phyloP scores from a whole-genome alignment of 2,888 invertebrate species.

The Macaria liturata region DNA sequence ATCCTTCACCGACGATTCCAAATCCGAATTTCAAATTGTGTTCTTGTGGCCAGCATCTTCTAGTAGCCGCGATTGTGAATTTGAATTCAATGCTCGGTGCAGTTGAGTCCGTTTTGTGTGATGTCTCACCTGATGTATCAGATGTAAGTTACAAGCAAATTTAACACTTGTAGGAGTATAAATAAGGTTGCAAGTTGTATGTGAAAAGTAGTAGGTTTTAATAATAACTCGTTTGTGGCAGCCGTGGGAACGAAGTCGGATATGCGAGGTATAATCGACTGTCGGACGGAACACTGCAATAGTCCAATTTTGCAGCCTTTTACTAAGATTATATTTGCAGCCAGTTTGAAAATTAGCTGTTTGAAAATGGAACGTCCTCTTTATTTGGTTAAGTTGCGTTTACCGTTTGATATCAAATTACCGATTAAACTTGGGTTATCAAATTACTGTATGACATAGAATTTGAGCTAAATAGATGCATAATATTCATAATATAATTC shows the following conservation, averaged over 20 bases:
- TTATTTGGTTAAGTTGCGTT: constrained; percentile 1
- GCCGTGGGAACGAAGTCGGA: constrained; percentile 82
- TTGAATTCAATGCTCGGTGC: constrained; percentile 58
- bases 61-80: constrained; percentile 41
- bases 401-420: too few relatives aligned
- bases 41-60: constrained; percentile 67
- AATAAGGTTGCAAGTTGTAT: constrained; percentile 52
- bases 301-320: constrained; percentile 83
- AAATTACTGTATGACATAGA: too few relatives aligned
- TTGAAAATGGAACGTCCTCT: constrained; percentile 27
- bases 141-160: constrained; percentile 43
- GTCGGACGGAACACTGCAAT: constrained; percentile 78
- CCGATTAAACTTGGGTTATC: too few relatives aligned
- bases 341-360: constrained; percentile 57
- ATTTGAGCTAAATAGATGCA: too few relatives aligned
- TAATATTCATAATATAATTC: too few relatives aligned
- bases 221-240: constrained; percentile 81
- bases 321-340: constrained; percentile 70
- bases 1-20: constrained; percentile 77
- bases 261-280: constrained; percentile 81
- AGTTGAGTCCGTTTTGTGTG: constrained; percentile 59
- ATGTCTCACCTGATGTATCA: constrained; percentile 52
- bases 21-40: constrained; percentile 81
- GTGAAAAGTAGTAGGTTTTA: constrained; percentile 67
- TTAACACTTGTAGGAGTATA: constrained; percentile 40